phyloP scores from a whole-genome alignment of 2,113 vertebrate species.

The Xiphophorus couchianus region DNA sequence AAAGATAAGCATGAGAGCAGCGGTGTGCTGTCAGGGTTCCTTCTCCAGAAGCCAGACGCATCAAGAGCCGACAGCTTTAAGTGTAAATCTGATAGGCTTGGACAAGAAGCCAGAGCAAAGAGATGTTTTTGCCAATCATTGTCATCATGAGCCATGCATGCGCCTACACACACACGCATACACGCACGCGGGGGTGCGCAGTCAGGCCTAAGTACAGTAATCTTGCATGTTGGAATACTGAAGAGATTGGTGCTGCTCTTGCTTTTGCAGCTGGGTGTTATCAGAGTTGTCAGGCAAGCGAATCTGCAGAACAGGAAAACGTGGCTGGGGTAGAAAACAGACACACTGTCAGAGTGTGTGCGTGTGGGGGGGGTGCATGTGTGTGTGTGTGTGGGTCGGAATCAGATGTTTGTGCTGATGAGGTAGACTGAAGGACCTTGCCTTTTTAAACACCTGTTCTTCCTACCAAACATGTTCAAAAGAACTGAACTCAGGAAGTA shows the following conservation, averaged over 20 bases:
- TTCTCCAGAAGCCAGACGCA: constrained; percentile 17
- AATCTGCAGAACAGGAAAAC: constrained; percentile 62
- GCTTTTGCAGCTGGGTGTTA: constrained; percentile 58
- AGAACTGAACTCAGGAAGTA: no score
- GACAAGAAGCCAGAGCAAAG: constrained; percentile 51
- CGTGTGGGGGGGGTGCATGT: background rate
- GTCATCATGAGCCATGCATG: constrained; percentile 48
- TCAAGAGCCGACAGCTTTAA: constrained; percentile 52
- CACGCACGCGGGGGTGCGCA: constrained; percentile 8
- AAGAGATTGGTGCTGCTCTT: constrained; percentile 56
- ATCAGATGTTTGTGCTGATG: constrained; percentile 2
- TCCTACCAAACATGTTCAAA: background rate
- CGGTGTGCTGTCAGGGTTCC: constrained; percentile 45
- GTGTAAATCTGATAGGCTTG: constrained; percentile 63
- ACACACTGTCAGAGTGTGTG: constrained; percentile 23
- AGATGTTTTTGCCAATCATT: constrained; percentile 59
- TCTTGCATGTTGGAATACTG: constrained; percentile 26
- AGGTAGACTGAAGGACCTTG: constrained; percentile 5
- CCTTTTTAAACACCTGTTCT: background rate
- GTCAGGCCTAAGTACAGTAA: constrained; percentile 29
- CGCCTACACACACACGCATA: constrained; percentile 5
- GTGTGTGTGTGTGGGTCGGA: background rate
- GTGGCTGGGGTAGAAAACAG: constrained; percentile 57
- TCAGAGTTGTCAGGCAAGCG: constrained; percentile 64
- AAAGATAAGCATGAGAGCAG: constrained; percentile 43